Percentiles rank a stretch among this genome's conserved stretches.
Evolutionary conservation across 2,113 vertebrate genomes (phyloP).

Genomic region (Xerus inauris): DNA sequence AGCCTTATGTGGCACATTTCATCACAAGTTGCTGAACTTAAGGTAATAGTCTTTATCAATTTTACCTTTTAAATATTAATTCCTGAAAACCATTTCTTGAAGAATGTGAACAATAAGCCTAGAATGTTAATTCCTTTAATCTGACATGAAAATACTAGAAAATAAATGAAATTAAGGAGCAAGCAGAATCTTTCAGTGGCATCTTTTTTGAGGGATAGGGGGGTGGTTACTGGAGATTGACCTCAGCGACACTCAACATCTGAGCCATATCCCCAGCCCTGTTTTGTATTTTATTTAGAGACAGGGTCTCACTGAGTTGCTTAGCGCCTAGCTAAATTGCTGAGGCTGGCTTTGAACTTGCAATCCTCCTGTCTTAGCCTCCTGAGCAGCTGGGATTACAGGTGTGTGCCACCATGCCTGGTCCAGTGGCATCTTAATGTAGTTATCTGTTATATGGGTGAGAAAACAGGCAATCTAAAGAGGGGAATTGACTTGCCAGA

Average conservation of each 20-base stretch:
- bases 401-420: too few relatives aligned
- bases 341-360: too few relatives aligned
- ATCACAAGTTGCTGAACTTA: conserved; percentile 98
- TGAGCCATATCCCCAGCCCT: too few relatives aligned
- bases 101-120: conserved; percentile 14
- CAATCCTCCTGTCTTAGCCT: too few relatives aligned
- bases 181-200: background rate
- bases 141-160: background rate
- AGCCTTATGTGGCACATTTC: conserved; percentile 99
- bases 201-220: too few relatives aligned
- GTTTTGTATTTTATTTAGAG: too few relatives aligned
- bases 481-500: conserved; percentile 1
- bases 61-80: background rate
- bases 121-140: conserved; percentile 47
- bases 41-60: conserved; percentile 88
- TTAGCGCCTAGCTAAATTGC: too few relatives aligned
- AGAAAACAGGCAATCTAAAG: background rate
- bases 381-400: too few relatives aligned
- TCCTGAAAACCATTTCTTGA: conserved; percentile 46
- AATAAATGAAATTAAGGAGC: conserved; percentile 25
- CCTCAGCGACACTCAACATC: too few relatives aligned
- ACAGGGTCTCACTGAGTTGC: too few relatives aligned
- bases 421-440: background rate
- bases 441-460: background rate
- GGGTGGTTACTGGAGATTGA: too few relatives aligned